These are phyloP conservation scores for Drosophila pseudoobscura DNA, from an alignment of 1,140 invertebrate species.

Conservation along the genomic window DNA sequence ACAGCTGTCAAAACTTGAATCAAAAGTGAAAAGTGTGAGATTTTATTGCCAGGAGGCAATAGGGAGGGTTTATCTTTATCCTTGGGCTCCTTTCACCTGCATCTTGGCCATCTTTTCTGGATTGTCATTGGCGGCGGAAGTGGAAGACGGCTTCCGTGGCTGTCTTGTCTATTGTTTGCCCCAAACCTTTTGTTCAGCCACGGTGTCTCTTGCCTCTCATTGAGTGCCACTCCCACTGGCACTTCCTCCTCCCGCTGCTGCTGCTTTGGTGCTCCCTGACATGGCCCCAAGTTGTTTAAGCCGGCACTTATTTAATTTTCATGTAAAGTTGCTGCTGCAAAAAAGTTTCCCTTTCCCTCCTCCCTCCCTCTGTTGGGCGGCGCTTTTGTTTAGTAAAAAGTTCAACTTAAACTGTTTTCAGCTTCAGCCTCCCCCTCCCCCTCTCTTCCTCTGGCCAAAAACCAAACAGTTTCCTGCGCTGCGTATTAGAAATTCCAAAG, in stretches of 20 bases:
- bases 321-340: conserved; percentile 62
- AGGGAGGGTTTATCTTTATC: conserved; percentile 7
- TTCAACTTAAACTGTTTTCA: conserved; percentile 53
- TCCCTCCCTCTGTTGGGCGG: too few species aligned
- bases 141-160: conserved; percentile 42
- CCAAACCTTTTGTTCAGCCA: conserved; percentile 37
- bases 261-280: conserved; percentile 14
- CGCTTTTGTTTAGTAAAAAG: conserved; percentile 43
- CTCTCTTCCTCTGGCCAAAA: neutral
- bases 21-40: conserved; percentile 10
- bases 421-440: conserved; percentile 23
- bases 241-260: neutral
- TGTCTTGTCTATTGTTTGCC: conserved; percentile 30
- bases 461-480: neutral
- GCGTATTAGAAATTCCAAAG: conserved; percentile 4
- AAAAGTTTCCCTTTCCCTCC: conserved; percentile 15
- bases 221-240: too few species aligned
- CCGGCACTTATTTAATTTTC: conserved; percentile 79
- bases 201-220: neutral
- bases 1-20: conserved; percentile 57
- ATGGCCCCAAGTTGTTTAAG: conserved; percentile 66
- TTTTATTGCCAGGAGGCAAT: conserved; percentile 25
- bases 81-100: conserved; percentile 22
- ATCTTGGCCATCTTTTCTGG: too few species aligned
- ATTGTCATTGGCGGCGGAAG: conserved; percentile 50